A percentile compares a stretch with the other conserved stretches of the same genome.
These are phyloP conservation scores for Drepanosiphum platanoidis DNA, from an alignment of 2,888 invertebrate genomes.

Conservation along the genomic window DNA sequence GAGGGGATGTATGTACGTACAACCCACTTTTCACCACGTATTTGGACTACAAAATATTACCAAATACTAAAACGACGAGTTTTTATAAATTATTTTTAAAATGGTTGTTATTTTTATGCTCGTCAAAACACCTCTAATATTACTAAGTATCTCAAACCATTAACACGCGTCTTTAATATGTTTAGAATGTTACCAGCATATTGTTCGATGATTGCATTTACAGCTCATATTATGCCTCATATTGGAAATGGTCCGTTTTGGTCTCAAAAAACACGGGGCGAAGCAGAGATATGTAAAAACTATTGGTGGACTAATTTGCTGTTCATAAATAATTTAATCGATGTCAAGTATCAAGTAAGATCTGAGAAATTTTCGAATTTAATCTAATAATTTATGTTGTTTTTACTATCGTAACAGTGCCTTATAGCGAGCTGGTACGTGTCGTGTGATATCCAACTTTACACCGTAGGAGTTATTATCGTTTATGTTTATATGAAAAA, in stretches of 20 bases:
- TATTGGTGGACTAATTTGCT: conserved; percentile 65
- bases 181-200: conserved; percentile 61
- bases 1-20: no score
- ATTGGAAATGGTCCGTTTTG: conserved; percentile 64
- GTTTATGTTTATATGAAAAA: conserved; percentile 26
- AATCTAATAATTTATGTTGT: no score
- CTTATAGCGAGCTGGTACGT: conserved; percentile 63
- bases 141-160: no score
- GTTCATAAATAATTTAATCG: conserved; percentile 64
- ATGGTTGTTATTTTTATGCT: no score
- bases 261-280: conserved; percentile 61
- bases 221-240: conserved; percentile 52
- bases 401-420: conserved; percentile 54
- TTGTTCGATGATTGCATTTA: conserved; percentile 30
- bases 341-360: conserved; percentile 64
- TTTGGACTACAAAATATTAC: no score
- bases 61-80: no score
- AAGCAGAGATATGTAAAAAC: conserved; percentile 64
- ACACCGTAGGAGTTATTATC: conserved; percentile 44
- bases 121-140: no score
- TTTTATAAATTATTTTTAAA: no score
- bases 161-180: background rate
- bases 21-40: no score
- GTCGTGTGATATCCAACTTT: conserved; percentile 62
- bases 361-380: no score